Percentiles rank a stretch among this genome's conserved stretches.
Conservation (phyloP, 2,113 vertebrate genomes). For the Cynoglossus semilaevis region DNA sequence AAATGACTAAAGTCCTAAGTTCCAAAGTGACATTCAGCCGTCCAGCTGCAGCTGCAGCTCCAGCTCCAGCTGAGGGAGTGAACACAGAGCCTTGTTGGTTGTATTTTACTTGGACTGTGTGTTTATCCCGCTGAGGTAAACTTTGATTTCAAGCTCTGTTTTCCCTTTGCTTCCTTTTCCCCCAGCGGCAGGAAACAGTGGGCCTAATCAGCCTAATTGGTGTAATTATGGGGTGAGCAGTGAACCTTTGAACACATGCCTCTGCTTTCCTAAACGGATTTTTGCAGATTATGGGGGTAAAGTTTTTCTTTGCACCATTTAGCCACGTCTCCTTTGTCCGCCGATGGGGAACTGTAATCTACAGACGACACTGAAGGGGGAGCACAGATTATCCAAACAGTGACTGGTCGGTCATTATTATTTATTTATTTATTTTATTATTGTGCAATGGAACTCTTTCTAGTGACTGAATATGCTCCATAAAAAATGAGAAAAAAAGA, state of each 20-base stretch:
- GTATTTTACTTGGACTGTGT: conserved; percentile 28
- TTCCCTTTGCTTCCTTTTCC: conserved; percentile 44
- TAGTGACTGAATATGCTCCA: no score
- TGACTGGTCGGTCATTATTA: background rate
- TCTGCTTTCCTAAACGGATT: conserved; percentile 53
- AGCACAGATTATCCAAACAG: conserved; percentile 10
- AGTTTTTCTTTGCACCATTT: conserved; percentile 29
- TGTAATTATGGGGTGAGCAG: conserved; percentile 54
- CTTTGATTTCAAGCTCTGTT: conserved; percentile 48
- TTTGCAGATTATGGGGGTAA: conserved; percentile 52
- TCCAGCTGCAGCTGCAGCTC: no score
- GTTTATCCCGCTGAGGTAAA: conserved; percentile 58
- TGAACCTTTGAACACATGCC: conserved; percentile 50
- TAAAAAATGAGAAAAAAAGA: no score
- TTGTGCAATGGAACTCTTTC: no score
- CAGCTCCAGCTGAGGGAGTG: conserved; percentile 16
- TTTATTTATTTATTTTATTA: no score
- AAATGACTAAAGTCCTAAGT: no score
- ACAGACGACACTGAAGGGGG: conserved; percentile 5
- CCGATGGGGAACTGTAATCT: conserved; percentile 19
- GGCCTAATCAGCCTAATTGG: conserved; percentile 65
- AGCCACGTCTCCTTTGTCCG: conserved; percentile 25
- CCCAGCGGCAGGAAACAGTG: conserved; percentile 53
- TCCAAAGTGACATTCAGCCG: no score
- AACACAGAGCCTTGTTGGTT: conserved; percentile 6